Base-by-base conservation (phyloP, 1,140 invertebrate genomes). In the Drosophila sulfurigaster region DNA sequence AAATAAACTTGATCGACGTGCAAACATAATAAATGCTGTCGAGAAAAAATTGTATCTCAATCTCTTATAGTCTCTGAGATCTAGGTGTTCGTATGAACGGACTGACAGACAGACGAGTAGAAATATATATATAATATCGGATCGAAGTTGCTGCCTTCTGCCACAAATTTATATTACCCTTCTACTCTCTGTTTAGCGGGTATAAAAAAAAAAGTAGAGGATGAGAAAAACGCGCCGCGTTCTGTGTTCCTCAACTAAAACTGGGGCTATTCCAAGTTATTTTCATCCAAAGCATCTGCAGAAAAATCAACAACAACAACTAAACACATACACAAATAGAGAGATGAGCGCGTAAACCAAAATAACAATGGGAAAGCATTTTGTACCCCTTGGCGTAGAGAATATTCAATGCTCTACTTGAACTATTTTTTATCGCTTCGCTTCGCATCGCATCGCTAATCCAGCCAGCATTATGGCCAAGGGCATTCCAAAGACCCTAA, bases 251-350 rank as follows among this genome's bases (percentile, higher is more conserved):
- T 51, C 45, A 54, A 56, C 57, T 57, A 58, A 25, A 70, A 75
- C 60, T 59, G 57, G 52, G 67, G 74, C 83, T 28, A 70, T 82
- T 69, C 59, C 73, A 88, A 88, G 83, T 75, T 88, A 87, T 87
- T 87, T 87, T 87, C 65, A 87, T 83, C 80, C 73, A 62, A 65
- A 87, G 83, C 83, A 88, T 87, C 74, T 88, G 83, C 79, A 87
- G 52, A 79, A 62, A 62, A 63, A 38, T 68, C 65, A 74, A 66
- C 60, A 60, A 57, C 16, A 56, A 43, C 49, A 49, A 38, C 20
- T 13, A 63, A 15, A 67, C 54, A 46, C 8, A 32, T 6, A 25
- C 3, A 25, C 20, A 25, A 25, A 25, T 25, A 25, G 20, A 25
- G 11, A 13, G 8, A 28, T 20, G 7, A 62, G 25, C n/a, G 51